Base-by-base conservation (phyloP, 2,888 invertebrate genomes). In the Arctia plantaginis region DNA sequence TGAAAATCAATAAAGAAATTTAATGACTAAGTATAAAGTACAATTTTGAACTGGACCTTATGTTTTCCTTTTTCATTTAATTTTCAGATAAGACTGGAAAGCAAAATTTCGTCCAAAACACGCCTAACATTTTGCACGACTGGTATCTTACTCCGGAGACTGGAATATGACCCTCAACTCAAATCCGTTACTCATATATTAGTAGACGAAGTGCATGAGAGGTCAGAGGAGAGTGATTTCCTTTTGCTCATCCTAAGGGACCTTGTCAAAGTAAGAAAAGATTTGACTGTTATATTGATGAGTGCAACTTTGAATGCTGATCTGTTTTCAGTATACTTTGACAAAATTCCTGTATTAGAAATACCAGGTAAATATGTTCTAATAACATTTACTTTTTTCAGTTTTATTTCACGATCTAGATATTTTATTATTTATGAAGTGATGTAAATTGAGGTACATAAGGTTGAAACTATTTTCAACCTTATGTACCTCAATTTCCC, bases 201-300 rank as follows among this genome's bases (percentile, higher is more conserved):
- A 77, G 97, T 98, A 0, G 99, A 99, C 90, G 99, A 99, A 94
- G 98, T 99, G 0, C 99, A 99, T 88, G 99, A 99, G 90, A 96
- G 99, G 72, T 98, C 98, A 41, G 98, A 98, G 86, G 98, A 98
- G 89, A 98, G 98, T 83, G 99, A 99, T 91, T 99, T 99, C 88
- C 95, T 99, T 12, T 92, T 99, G 62, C 96, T 99, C 76, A 97
- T 98, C 30, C 91, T 99, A 62, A 97, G 98, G 91, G 97, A 98
- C 88, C 96, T 98, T 71, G 93, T 98, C 72, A 96, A 96, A 77
- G 96, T 97, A 73, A 97, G 98, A 75, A 96, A 97, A 68, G 97
- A 98, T 87, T 93, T 99, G 71, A 98, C 97, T 85, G 95, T 99
- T 0, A 97, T 99, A 86, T 95, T 99, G 12, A 99, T 99, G 99